These are phyloP conservation scores for Sceliomorpha sp. DNA, from an alignment of 2,888 invertebrate genomes.

Conservation along the genomic window DNA sequence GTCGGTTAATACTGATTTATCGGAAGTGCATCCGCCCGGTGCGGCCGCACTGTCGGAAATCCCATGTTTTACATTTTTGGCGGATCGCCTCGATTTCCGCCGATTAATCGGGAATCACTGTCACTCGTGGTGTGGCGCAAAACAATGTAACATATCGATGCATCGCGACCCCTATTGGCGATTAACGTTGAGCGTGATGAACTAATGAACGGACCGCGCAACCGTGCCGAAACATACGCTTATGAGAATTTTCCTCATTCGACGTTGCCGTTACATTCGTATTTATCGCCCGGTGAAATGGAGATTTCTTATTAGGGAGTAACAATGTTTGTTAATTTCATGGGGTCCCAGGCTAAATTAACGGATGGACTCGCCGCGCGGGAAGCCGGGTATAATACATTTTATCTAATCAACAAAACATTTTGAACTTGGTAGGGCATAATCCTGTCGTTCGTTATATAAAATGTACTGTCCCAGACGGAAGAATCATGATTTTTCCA, in stretches of 20 bases:
- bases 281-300: no score
- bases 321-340: no score
- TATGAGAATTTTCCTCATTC: neutral
- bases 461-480: no score
- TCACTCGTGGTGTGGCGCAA: constrained; percentile 19
- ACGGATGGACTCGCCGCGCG: no score
- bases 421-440: constrained; percentile 3
- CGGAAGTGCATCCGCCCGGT: constrained; percentile 64
- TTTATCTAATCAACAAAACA: constrained; percentile 32
- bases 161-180: neutral
- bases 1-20: constrained; percentile 78
- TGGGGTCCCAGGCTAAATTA: no score
- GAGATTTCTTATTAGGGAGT: no score
- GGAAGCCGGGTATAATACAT: constrained; percentile 4
- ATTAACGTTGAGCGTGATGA: neutral
- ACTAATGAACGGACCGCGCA: neutral
- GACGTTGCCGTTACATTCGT: no score
- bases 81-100: constrained; percentile 33
- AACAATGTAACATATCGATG: constrained; percentile 4
- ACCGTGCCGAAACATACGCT: neutral
- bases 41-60: constrained; percentile 15
- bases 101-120: constrained; percentile 52
- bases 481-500: no score
- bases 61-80: constrained; percentile 50
- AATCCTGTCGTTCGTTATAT: no score